Evolutionary conservation across 2,888 invertebrate genomes (phyloP), one percentile per base, ranked within the genome.

Genomic region (Notodonta ziczac): DNA sequence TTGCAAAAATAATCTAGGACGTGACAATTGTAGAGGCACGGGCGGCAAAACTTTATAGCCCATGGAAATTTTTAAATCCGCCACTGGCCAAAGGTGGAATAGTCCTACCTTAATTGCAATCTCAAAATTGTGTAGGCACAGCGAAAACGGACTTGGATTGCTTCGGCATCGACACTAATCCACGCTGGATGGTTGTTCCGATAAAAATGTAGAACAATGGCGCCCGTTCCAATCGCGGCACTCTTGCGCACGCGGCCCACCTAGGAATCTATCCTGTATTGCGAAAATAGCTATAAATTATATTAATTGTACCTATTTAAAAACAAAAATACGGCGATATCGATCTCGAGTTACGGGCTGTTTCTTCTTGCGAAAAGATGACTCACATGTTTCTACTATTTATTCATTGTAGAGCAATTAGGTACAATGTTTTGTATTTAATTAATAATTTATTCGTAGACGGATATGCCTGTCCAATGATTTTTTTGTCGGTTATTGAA

Each of bases 171-270:
- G 84, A 86, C 88, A 87, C 77, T 86, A 87, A 89, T 90, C 84
- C 85, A 78, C 73, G 74, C 68, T 69, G 85, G 88, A 90, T 90
- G 82, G 78, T 65, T 58, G 69, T 67, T 69, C 72, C 71, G 88
- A 87, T 90, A 90, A 85, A 77, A 77, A 81, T 82, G 82, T 83
- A 81, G 74, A 80, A 85, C 85, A 85, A 85, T 84, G 66, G 81
- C 60, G 63, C 59, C 62, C 82, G 85, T 85, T 84, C 83, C 85
- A 65, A 70, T 72, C 77, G 62, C 74, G 79, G 70, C 76, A 74
- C 70, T 77, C 76, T 83, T 83, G 82, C 83, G 78, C 78, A 83
- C 72, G 59, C 66, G 67, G 63, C 69, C 64, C 60, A 56, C 66
- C 70, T 75, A 78, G 77, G 73, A 77, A 76, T 72, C 73, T 74